Percentiles rank a stretch among this genome's conserved stretches.
phyloP scores from a whole-genome alignment of 2,888 invertebrate species.

The Fissipunctia ypsillon region DNA sequence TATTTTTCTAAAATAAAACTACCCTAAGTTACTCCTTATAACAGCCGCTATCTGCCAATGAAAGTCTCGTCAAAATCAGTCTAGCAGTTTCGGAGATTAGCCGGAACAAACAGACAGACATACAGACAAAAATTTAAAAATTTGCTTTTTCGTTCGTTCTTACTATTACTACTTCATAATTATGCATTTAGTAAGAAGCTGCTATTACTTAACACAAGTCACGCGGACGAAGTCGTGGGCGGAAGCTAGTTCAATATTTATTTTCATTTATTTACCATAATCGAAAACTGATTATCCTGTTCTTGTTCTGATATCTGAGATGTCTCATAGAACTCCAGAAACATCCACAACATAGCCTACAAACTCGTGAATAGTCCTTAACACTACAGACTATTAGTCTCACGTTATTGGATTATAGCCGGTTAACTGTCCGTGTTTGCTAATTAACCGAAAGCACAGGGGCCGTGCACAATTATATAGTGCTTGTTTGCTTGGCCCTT shows the following conservation, averaged over 20 bases:
- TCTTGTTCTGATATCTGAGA: not conserved
- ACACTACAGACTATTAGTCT: conserved; percentile 45
- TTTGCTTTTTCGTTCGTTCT: too few relatives aligned
- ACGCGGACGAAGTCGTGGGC: too few relatives aligned
- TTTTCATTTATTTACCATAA: not conserved
- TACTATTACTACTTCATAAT: too few relatives aligned
- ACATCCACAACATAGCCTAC: not conserved
- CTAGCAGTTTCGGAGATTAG: too few relatives aligned
- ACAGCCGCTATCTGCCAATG: too few relatives aligned
- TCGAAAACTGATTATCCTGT: not conserved
- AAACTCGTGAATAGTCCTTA: conserved; percentile 19
- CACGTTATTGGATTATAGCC: conserved; percentile 54
- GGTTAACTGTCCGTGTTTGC: conserved; percentile 58
- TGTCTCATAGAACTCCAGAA: not conserved
- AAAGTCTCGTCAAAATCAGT: too few relatives aligned
- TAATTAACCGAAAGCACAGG: conserved; percentile 63
- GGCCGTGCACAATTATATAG: conserved; percentile 62
- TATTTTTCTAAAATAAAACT: too few relatives aligned
- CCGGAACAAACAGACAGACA: too few relatives aligned
- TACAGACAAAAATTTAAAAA: too few relatives aligned
- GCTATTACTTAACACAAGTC: too few relatives aligned
- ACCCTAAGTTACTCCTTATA: too few relatives aligned
- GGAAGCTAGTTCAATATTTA: not conserved
- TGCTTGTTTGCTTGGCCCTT: conserved; percentile 63
- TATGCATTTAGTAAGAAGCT: too few relatives aligned